Percentiles rank a stretch among this genome's conserved stretches.
Conservation (phyloP, 2,113 vertebrate species). For the Sphaerodactylus townsendi region DNA sequence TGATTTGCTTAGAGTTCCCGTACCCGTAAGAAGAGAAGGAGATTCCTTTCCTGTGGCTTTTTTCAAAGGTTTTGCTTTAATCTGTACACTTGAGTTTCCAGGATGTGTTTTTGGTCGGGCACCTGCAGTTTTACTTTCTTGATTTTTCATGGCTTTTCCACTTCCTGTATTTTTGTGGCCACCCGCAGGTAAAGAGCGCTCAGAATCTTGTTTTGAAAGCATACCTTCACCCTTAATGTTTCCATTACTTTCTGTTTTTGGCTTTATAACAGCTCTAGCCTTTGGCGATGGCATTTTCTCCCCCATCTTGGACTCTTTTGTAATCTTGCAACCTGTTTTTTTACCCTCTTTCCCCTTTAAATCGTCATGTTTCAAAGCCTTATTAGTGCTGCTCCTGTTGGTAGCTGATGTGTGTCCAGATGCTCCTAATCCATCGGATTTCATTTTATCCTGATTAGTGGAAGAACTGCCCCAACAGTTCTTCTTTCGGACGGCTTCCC, state of each 20-base stretch:
- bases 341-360: constrained; percentile 81
- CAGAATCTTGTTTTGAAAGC: constrained; percentile 69
- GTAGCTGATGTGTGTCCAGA: constrained; percentile 76
- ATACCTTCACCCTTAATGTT: constrained; percentile 69
- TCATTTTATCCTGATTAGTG: constrained; percentile 84
- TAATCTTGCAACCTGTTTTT: constrained; percentile 71
- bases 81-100: constrained; percentile 67
- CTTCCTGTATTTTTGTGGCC: constrained; percentile 74
- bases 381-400: constrained; percentile 75
- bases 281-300: constrained; percentile 78
- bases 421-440: constrained; percentile 90
- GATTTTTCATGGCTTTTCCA: constrained; percentile 72
- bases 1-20: constrained; percentile 62
- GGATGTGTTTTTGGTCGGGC: constrained; percentile 85
- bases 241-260: constrained; percentile 78
- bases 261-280: constrained; percentile 78
- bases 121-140: constrained; percentile 80
- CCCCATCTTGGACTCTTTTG: constrained; percentile 77
- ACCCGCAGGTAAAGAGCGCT: constrained; percentile 65
- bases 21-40: constrained; percentile 45
- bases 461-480: constrained; percentile 56
- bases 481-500: constrained; percentile 66
- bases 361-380: constrained; percentile 78
- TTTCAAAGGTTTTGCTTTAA: constrained; percentile 77
- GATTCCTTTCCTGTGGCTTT: constrained; percentile 72